Percentiles rank a stretch among this genome's conserved stretches.
Conservation (phyloP, 2,888 invertebrate species). For the Chrysodeixis includens region DNA sequence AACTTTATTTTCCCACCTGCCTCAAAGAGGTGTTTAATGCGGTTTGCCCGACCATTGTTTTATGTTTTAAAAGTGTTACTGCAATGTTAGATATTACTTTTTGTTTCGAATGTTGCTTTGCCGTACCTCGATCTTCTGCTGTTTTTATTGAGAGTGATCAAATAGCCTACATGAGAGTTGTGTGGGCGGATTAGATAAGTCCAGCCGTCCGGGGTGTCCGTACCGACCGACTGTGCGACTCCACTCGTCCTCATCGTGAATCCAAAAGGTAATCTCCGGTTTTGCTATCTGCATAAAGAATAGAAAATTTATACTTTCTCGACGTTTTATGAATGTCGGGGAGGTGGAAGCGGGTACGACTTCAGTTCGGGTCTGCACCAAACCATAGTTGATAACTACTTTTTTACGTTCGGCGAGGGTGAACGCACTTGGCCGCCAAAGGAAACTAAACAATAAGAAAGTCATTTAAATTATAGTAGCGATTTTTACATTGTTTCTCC, state of each 20-base stretch:
- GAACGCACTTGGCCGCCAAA: not conserved
- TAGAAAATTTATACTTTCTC: not conserved
- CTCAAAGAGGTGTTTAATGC: no score
- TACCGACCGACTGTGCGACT: not conserved
- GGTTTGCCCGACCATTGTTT: no score
- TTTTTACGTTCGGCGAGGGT: not conserved
- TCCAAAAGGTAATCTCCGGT: slow-evolving; percentile 1
- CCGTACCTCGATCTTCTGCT: no score
- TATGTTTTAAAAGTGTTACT: no score
- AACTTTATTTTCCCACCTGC: no score
- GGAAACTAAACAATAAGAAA: not conserved
- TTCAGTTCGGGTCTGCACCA: not conserved
- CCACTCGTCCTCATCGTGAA: not conserved
- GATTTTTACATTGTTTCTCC: no score
- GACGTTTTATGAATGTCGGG: not conserved
- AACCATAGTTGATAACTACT: not conserved
- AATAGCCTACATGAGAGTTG: no score
- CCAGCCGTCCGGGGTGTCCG: no score
- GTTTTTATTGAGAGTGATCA: no score
- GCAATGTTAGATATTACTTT: no score
- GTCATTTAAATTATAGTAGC: no score
- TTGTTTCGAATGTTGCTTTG: no score
- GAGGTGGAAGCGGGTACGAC: not conserved
- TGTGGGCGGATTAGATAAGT: not conserved
- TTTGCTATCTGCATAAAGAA: not conserved